Evolutionary conservation across 2,888 invertebrate species (phyloP).

Genomic region (Halictus ligatus): DNA sequence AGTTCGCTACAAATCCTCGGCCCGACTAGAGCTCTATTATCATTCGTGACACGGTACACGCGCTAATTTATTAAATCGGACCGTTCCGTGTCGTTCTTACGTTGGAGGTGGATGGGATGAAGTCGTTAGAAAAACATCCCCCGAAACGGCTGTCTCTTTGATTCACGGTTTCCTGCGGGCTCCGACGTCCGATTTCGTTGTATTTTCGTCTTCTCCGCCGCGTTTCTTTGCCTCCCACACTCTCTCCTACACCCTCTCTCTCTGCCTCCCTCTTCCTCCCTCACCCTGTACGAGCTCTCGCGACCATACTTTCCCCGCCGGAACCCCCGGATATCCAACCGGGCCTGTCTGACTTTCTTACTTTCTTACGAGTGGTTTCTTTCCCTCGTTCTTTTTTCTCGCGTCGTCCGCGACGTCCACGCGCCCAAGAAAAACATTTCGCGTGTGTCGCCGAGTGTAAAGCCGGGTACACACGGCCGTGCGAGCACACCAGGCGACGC

Average conservation of each 20-base stretch:
- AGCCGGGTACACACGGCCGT: slow-evolving; percentile 30
- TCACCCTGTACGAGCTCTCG: not conserved
- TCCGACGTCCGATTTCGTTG: slow-evolving; percentile 61
- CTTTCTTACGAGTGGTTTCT: slow-evolving; percentile 55
- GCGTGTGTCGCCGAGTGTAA: slow-evolving; percentile 21
- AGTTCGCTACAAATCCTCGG: not conserved
- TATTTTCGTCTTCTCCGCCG: slow-evolving; percentile 74
- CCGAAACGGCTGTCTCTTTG: slow-evolving; percentile 78
- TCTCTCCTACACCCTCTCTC: not conserved
- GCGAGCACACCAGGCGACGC: not conserved
- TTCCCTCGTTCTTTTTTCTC: slow-evolving; percentile 9
- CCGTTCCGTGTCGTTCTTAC: slow-evolving; percentile 4
- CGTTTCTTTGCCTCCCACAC: slow-evolving; percentile 43
- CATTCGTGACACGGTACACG: slow-evolving; percentile 7
- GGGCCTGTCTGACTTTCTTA: slow-evolving; percentile 59
- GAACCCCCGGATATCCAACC: slow-evolving; percentile 33
- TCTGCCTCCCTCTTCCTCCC: not conserved
- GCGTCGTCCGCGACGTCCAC: slow-evolving; percentile 32
- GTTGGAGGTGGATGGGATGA: slow-evolving; percentile 59
- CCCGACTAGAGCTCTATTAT: not conserved
- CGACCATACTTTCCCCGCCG: slow-evolving; percentile 26
- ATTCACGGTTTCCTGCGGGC: slow-evolving; percentile 81
- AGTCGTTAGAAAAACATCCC: slow-evolving; percentile 71
- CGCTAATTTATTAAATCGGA: slow-evolving; percentile 28
- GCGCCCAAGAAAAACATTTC: slow-evolving; percentile 61